These are phyloP conservation scores for Amiota mariae DNA, from an alignment of 2,888 invertebrate species.

Conservation along the genomic window DNA sequence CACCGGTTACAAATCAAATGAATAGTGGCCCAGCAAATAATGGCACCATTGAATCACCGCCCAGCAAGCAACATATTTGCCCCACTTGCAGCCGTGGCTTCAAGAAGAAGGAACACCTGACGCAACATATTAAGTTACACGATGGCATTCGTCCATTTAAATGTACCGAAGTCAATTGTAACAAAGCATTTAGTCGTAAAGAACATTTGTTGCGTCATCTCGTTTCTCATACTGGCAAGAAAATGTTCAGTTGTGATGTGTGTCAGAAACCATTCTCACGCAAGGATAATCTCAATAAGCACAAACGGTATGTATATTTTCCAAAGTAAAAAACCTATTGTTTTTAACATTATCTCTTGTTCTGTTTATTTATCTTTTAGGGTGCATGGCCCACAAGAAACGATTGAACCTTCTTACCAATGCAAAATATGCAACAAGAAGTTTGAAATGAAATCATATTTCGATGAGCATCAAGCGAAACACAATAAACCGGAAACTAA, in stretches of 20 bases:
- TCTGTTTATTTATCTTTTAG: conserved; percentile 48
- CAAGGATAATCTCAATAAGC: conserved; percentile 74
- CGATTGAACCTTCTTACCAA: conserved; percentile 75
- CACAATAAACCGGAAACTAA: conserved; percentile 67
- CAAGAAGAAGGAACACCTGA: conserved; percentile 81
- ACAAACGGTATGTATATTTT: conserved; percentile 64
- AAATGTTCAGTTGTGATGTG: conserved; percentile 79
- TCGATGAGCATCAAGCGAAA: conserved; percentile 78
- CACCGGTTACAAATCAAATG: neutral
- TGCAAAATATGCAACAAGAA: conserved; percentile 80
- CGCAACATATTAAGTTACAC: conserved; percentile 80
- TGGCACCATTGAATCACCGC: neutral
- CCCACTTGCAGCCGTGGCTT: conserved; percentile 78
- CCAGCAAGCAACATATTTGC: conserved; percentile 42
- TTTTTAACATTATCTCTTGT: neutral
- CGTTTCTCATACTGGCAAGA: conserved; percentile 80
- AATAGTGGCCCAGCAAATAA: conserved; percentile 1
- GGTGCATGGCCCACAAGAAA: conserved; percentile 65
- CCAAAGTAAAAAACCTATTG: neutral
- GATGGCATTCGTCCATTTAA: conserved; percentile 80
- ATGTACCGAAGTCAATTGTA: conserved; percentile 77
- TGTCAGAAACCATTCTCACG: conserved; percentile 76
- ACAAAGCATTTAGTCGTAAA: conserved; percentile 81
- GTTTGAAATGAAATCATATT: conserved; percentile 80
- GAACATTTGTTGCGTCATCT: conserved; percentile 81